These are phyloP conservation scores for Bombus turneri DNA, from an alignment of 1,140 invertebrate genomes.

Conservation along the genomic window DNA sequence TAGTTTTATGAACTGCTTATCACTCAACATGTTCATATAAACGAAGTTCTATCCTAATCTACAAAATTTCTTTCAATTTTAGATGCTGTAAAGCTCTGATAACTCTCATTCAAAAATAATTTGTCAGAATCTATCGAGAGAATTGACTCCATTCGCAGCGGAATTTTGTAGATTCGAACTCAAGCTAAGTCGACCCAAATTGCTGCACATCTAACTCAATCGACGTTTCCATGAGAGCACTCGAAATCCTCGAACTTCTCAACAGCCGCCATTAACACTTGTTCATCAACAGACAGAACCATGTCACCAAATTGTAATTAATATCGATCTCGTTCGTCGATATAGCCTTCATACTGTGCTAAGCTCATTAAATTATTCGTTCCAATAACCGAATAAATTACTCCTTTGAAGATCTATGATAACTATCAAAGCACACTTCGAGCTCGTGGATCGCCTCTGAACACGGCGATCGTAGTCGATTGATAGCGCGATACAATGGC, in stretches of 20 bases:
- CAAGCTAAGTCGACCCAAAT: neutral
- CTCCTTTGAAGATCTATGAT: neutral
- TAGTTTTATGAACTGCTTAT: neutral
- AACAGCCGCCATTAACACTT: constrained; percentile 4
- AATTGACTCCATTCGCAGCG: neutral
- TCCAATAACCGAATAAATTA: neutral
- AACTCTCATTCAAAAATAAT: neutral
- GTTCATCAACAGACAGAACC: neutral
- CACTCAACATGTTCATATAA: neutral
- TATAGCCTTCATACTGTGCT: no score
- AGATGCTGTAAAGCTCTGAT: neutral
- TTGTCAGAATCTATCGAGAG: no score
- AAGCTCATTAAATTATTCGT: neutral
- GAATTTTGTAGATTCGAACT: neutral
- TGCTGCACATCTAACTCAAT: neutral
- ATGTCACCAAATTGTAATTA: constrained; percentile 2
- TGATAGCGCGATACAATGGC: neutral
- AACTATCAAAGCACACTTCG: neutral
- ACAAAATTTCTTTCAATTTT: neutral
- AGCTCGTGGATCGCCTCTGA: neutral
- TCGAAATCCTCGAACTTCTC: constrained; percentile 19
- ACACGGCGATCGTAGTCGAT: neutral
- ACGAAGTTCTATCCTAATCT: neutral
- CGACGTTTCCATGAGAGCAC: neutral
- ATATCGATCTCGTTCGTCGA: neutral